Conservation (phyloP, 2,888 invertebrate genomes). For the Cremastobaeus sp. region DNA sequence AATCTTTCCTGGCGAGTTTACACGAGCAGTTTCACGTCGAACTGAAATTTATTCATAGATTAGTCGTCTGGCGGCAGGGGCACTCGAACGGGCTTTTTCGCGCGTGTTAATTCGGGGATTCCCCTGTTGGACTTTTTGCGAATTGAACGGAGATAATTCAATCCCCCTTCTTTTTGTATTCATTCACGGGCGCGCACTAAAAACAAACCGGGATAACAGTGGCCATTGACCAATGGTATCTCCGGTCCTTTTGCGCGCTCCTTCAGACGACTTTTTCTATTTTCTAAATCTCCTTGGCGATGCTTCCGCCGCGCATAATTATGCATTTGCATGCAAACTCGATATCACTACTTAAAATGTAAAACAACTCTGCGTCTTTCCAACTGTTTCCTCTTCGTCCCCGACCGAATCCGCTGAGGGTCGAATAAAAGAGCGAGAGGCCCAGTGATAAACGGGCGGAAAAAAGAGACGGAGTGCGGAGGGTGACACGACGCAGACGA, state of each 20-base stretch:
- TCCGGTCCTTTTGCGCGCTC: conserved; percentile 51
- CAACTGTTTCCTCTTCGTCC: conserved; percentile 41
- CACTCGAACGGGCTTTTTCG: conserved; percentile 17
- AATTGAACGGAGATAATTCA: too few relatives aligned
- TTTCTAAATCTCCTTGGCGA: conserved; percentile 51
- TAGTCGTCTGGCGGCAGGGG: not conserved
- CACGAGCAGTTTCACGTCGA: conserved; percentile 46
- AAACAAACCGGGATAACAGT: conserved; percentile 14
- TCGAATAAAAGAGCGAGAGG: conserved; percentile 35
- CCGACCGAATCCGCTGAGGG: conserved; percentile 40
- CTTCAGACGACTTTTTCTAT: conserved; percentile 16
- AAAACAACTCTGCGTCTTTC: conserved; percentile 74
- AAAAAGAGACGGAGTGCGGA: conserved; percentile 36
- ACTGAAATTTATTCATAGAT: conserved; percentile 49
- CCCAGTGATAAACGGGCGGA: conserved; percentile 49
- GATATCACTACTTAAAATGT: conserved; percentile 79
- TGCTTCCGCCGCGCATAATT: conserved; percentile 77
- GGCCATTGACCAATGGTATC: conserved; percentile 30
- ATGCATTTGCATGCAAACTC: conserved; percentile 81
- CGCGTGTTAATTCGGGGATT: conserved; percentile 26
- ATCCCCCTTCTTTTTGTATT: not conserved
- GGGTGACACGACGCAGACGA: conserved; percentile 52
- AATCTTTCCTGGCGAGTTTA: too few relatives aligned
- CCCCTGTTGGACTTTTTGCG: not conserved
- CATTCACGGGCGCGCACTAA: not conserved